Evolutionary conservation across 1,140 invertebrate genomes (phyloP).

Genomic region (Bathynomus jamesi): DNA sequence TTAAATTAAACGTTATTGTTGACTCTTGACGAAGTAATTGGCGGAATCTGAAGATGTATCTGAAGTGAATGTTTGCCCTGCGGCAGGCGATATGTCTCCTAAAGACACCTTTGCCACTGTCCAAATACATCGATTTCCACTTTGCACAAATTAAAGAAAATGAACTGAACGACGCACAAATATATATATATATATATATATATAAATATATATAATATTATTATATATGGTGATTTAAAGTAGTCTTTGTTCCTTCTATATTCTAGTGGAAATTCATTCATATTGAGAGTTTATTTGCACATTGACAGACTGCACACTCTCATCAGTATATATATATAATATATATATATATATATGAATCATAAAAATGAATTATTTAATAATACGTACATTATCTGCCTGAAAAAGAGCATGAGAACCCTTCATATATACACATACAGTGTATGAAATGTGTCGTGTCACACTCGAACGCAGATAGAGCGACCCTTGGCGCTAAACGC

Average conservation of each 20-base stretch:
- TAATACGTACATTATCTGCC: too few species aligned
- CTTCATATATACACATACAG: too few species aligned
- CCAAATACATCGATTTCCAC: background rate
- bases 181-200: background rate
- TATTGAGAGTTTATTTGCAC: too few species aligned
- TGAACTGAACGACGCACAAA: too few species aligned
- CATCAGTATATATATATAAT: too few species aligned
- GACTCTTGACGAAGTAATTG: background rate
- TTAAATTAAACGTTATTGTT: background rate
- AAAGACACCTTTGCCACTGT: background rate
- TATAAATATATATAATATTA: background rate
- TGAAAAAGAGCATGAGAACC: too few species aligned
- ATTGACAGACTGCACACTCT: too few species aligned
- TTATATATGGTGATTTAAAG: background rate
- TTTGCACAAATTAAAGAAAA: background rate
- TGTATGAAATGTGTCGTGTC: too few species aligned
- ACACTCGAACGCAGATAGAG: too few species aligned
- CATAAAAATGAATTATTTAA: background rate
- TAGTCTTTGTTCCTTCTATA: background rate
- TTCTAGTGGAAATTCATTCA: background rate
- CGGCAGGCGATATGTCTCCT: background rate
- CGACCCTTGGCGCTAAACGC: too few species aligned
- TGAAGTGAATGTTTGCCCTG: background rate
- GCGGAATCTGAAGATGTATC: conserved; percentile 1
- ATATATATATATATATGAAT: background rate